Base-by-base conservation (phyloP, 2,113 vertebrate genomes). In the Siphamia tubifer region DNA sequence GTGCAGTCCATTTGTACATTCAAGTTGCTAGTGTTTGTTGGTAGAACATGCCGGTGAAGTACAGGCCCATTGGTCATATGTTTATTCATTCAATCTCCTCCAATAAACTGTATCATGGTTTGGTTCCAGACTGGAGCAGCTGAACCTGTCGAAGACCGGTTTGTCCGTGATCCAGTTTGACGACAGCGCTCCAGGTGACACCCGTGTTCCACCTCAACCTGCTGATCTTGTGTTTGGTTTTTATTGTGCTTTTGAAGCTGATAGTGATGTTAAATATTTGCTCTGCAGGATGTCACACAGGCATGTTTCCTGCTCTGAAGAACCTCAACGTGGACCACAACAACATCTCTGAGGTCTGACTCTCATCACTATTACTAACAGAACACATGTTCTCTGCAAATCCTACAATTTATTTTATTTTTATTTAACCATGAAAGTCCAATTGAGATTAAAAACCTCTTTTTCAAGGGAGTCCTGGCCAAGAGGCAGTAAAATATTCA, bases 331-430 rank as follows among this genome's bases (percentile, higher is more conserved):
- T 98, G 67, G 88, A 93, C 11, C 56, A 92, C 76, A 98, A 98
- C 83, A 90, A 58, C 77, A 95, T 99, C 79, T 80, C 92, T 1
- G 89, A 96, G 87, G 97, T 99, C 69, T 69, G 90, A n/a, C n/a
- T n/a, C n/a, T n/a, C n/a, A n/a, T n/a, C n/a, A n/a, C n/a, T n/a
- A n/a, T n/a, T n/a, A n/a, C n/a, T n/a, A n/a, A n/a, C n/a, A n/a
- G n/a, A n/a, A n/a, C n/a, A n/a, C n/a, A n/a, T n/a, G n/a, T n/a
- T n/a, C n/a, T n/a, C n/a, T n/a, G n/a, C n/a, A n/a, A n/a, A n/a
- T n/a, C n/a, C n/a, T n/a, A n/a, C n/a, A n/a, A n/a, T n/a, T n/a
- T n/a, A n/a, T n/a, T n/a, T n/a, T n/a, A n/a, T n/a, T n/a, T n/a
- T n/a, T n/a, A n/a, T n/a, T n/a, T n/a, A n/a, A n/a, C n/a, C n/a